Conservation (phyloP, 1,140 invertebrate species). For the Tetramorium simillimum region DNA sequence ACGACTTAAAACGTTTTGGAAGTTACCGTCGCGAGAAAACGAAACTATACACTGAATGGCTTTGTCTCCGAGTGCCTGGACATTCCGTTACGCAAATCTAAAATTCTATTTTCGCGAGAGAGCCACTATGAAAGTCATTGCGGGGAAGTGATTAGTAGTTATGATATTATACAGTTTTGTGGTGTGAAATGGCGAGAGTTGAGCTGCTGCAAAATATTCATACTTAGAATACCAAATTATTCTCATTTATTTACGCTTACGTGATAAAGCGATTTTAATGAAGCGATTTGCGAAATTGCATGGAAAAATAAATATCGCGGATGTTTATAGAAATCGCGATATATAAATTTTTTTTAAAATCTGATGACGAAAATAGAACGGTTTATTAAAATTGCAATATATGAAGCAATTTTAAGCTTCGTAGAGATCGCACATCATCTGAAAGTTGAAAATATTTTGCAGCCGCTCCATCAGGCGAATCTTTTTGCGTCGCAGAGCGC, state of each 20-base stretch:
- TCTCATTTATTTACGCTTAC: background rate
- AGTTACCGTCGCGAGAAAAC: background rate
- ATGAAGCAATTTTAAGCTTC: conserved; percentile 8
- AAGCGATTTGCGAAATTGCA: background rate
- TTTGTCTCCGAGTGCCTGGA: background rate
- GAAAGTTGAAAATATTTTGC: conserved; percentile 35
- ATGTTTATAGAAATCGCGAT: conserved; percentile 3
- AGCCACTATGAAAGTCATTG: background rate
- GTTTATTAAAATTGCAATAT: conserved; percentile 22
- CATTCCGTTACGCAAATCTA: conserved; percentile 14
- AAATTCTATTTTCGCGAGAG: conserved; percentile 49
- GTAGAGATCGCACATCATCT: background rate
- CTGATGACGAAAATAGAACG: background rate
- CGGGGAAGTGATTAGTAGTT: conserved; percentile 2
- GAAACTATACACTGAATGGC: background rate
- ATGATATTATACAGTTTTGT: background rate
- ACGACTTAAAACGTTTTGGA: conserved; percentile 41
- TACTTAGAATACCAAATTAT: conserved; percentile 15
- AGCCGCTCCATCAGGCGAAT: background rate
- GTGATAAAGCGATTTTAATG: background rate
- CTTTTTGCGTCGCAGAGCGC: background rate
- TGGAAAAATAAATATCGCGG: background rate
- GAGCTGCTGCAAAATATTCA: background rate
- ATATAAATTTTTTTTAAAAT: conserved; percentile 24
- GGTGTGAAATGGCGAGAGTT: background rate